Percentiles rank a stretch among this genome's conserved stretches.
Conservation (phyloP, 1,140 invertebrate species). For the Leptinotarsa defecta region DNA sequence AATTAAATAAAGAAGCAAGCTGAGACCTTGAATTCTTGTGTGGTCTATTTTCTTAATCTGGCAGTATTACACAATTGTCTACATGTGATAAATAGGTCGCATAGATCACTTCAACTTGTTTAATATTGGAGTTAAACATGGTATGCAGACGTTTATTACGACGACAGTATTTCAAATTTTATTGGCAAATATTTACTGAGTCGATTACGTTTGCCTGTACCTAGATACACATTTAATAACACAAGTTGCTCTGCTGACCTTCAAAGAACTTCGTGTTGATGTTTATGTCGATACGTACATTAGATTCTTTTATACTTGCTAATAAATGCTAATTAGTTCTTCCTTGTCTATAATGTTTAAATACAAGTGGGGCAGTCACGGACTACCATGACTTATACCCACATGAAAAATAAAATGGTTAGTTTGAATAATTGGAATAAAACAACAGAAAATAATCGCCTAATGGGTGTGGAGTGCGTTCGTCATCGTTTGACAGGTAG, state of each 20-base stretch:
- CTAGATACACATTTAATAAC: slow-evolving; percentile 13
- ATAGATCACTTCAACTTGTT: slow-evolving; percentile 4
- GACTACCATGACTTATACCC: slow-evolving; percentile 2
- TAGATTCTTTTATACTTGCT: slow-evolving; percentile 14
- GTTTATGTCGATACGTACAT: slow-evolving; percentile 4
- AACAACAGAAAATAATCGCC: neutral
- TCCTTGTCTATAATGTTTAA: slow-evolving; percentile 22
- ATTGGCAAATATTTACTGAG: slow-evolving; percentile 22
- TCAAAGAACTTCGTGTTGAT: slow-evolving; percentile 22
- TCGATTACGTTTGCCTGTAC: slow-evolving; percentile 7
- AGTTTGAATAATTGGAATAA: neutral
- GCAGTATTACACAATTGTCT: slow-evolving; percentile 14
- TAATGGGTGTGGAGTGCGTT: neutral
- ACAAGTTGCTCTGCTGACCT: slow-evolving; percentile 13
- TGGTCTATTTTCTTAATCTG: slow-evolving; percentile 18
- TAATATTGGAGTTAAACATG: slow-evolving; percentile 16
- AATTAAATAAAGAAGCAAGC: neutral
- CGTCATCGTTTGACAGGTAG: too few relatives aligned
- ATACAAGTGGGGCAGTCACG: neutral
- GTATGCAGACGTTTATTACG: slow-evolving; percentile 16
- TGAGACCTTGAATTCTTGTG: slow-evolving; percentile 18
- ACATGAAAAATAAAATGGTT: slow-evolving; percentile 2
- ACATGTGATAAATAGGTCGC: slow-evolving; percentile 7
- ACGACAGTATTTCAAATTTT: slow-evolving; percentile 18
- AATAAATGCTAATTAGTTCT: slow-evolving; percentile 19